Base-by-base conservation (phyloP, 2,113 vertebrate species). In the Gasterosteus aculeatus region DNA sequence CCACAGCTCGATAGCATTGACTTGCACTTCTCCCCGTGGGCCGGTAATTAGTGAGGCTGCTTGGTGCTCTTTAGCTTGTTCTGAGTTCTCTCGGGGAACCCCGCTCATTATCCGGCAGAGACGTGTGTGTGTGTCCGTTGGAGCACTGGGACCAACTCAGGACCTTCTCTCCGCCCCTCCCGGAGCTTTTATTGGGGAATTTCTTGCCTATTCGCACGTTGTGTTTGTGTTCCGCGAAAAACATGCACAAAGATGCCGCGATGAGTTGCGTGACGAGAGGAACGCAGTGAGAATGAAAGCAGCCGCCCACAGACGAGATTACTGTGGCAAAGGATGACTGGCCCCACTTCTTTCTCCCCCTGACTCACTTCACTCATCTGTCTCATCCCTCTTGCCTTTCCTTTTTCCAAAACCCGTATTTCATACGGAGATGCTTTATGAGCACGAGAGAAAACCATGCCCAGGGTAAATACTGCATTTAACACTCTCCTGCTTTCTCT, bases 11-110 rank as follows among this genome's bases (percentile, higher is more conserved):
- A 89, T 89, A 66, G 26, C 83, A 82, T 82, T 79, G 87, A 87
- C 80, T 72, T 60, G 64, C 63, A 33, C 41, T 54, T 26, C 69
- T 74, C 67, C 85, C 85, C 68, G 63, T 18, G 54, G 85, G 62
- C 38, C 64, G 58, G 72, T 85, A 85, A 92, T 91, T 86, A 91
- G 82, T 54, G 60, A 65, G 71, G 60, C 59, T 80, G 70, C 84
- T 79, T 44, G 66, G 59, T 72, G 69, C 58, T 71, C 69, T 88
- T 79, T 77, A 78, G 47, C 63, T 71, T 58, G 60, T 86, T 78
- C 61, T 7, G 38, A 10, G 62, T 79, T 66, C 78, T 85, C 54
- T 56, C 26, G 66, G 75, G 85, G 67, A 80, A 85, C 86, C 81
- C 66, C 54, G 58, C 49, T 58, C 71, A 72, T 83, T 74, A 77